These are phyloP conservation scores for Laspeyria flexula DNA, from an alignment of 2,888 invertebrate genomes.

Conservation along the genomic window DNA sequence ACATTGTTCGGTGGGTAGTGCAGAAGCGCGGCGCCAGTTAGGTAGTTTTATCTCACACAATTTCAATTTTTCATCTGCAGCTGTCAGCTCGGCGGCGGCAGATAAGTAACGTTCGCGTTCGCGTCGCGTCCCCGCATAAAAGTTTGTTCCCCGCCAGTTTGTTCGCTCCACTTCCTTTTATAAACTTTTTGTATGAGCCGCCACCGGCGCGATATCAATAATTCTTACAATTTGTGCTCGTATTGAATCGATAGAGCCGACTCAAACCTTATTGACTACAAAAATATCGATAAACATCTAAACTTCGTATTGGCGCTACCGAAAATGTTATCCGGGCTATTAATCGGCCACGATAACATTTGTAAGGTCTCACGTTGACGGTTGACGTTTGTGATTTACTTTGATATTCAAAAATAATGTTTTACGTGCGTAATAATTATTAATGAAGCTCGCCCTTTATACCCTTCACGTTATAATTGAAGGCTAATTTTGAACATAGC, in stretches of 20 bases:
- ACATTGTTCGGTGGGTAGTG: constrained; percentile 75
- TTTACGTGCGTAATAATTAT: constrained; percentile 37
- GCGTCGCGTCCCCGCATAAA: constrained; percentile 75
- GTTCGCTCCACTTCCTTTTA: constrained; percentile 82
- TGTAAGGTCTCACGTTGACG: constrained; percentile 36
- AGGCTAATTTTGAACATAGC: constrained; percentile 15
- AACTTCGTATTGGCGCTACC: constrained; percentile 28
- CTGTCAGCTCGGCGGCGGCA: constrained; percentile 81
- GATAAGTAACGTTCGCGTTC: constrained; percentile 82
- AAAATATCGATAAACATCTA: constrained; percentile 47
- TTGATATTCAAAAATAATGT: constrained; percentile 37
- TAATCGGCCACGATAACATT: constrained; percentile 37
- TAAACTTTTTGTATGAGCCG: constrained; percentile 80
- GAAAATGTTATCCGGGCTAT: constrained; percentile 40
- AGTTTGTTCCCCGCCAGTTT: constrained; percentile 81
- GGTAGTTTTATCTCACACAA: constrained; percentile 85
- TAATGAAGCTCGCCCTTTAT: constrained; percentile 35
- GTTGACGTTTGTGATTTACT: constrained; percentile 35
- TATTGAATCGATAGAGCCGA: constrained; percentile 60
- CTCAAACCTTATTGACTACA: constrained; percentile 47
- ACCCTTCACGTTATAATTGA: constrained; percentile 20
- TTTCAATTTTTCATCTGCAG: constrained; percentile 86
- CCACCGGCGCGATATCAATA: constrained; percentile 75
- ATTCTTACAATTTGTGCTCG: constrained; percentile 76
- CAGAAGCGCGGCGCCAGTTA: constrained; percentile 65